These are phyloP conservation scores for Rhegmatorhina hoffmannsi DNA, from an alignment of 2,113 vertebrate species.

Conservation along the genomic window DNA sequence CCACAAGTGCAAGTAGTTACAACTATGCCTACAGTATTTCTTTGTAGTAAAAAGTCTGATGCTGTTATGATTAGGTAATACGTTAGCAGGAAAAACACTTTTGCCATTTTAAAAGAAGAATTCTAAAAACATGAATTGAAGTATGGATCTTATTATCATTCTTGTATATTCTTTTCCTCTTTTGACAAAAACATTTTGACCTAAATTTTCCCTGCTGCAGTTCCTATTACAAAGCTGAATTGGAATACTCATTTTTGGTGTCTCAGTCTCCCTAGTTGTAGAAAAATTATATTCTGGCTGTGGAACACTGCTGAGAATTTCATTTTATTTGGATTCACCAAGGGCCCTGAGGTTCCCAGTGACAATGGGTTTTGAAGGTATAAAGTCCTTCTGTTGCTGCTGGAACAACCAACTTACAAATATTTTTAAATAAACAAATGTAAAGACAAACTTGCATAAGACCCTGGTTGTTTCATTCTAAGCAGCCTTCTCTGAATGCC, in stretches of 20 bases:
- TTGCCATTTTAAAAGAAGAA: not conserved
- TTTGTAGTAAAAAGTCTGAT: not conserved
- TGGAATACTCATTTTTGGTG: not conserved
- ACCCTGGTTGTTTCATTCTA: not conserved
- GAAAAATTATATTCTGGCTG: not conserved
- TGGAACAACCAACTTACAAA: not conserved
- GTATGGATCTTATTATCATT: not conserved
- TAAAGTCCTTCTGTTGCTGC: not conserved
- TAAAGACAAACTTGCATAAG: constrained; percentile 15
- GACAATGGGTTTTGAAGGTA: not conserved
- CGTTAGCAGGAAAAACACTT: not conserved
- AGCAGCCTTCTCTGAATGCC: constrained; percentile 6
- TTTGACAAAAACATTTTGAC: not conserved
- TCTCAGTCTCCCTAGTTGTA: not conserved
- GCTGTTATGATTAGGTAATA: not conserved
- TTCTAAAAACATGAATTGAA: not conserved
- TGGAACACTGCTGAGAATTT: not conserved
- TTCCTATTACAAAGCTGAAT: not conserved
- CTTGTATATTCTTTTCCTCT: not conserved
- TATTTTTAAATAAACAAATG: constrained; percentile 29
- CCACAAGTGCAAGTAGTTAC: not conserved
- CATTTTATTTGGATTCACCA: not conserved
- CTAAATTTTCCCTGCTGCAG: not conserved
- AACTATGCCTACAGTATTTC: not conserved
- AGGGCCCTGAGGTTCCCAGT: not conserved